Evolutionary conservation across 2,113 vertebrate species (phyloP).

Genomic region (Ctenomys sociabilis): DNA sequence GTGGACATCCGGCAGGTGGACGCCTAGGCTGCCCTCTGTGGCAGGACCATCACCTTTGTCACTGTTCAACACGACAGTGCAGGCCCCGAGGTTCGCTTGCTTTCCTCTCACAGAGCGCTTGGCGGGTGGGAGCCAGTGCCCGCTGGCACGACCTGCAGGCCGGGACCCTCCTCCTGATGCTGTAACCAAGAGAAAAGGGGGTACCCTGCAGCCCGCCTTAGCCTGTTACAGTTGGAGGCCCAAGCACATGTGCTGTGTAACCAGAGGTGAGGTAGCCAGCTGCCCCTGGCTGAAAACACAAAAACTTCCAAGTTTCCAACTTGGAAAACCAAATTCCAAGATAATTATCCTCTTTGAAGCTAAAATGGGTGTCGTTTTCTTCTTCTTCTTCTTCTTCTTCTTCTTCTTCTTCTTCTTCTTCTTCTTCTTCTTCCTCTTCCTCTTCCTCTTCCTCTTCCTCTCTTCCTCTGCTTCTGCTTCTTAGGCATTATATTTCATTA

Average conservation of each 20-base stretch:
- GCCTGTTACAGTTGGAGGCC: background rate
- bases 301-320: background rate
- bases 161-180: background rate
- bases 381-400: background rate
- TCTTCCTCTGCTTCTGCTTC: background rate
- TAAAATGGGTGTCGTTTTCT: background rate
- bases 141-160: background rate
- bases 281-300: background rate
- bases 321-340: background rate
- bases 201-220: background rate
- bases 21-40: background rate
- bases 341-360: slow-evolving; percentile 10
- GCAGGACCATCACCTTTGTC: background rate
- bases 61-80: background rate
- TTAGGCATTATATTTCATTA: slow-evolving; percentile 26
- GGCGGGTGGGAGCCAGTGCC: background rate
- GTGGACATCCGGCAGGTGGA: slow-evolving; percentile 15
- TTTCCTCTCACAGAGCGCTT: slow-evolving; percentile 21
- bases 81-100: background rate
- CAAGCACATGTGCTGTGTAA: background rate
- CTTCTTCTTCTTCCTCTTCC: too few relatives aligned
- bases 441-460: too few relatives aligned
- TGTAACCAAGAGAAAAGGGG: background rate
- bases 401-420: background rate
- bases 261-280: background rate